Evolutionary conservation across 2,113 vertebrate species (phyloP), one percentile per base, ranked within the genome.

Genomic region (Lycocorax pyrrhopterus): DNA sequence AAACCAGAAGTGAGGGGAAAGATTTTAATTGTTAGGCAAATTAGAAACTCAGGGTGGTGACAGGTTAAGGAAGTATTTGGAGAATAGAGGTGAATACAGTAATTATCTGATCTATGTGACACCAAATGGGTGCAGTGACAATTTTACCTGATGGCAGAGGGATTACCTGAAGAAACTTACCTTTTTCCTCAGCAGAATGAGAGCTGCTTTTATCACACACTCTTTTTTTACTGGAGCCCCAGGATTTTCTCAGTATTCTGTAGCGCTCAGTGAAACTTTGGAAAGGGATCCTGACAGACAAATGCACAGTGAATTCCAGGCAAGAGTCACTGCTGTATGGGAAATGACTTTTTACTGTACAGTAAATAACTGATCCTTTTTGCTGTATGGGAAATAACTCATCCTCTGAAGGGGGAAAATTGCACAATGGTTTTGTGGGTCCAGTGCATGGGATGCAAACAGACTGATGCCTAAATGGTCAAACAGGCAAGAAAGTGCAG

Each of bases 241-340:
- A 3, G 49, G 97, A 88, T 96, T 89, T 97, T 41, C 94, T 89
- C 66, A 99, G 97, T 29, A 99, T 52, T 56, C 95, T 52, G 1
- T 99, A 99, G 53, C 99, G 98, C 39, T 98, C 98, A 25, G 98
- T 32, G 88, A 99, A 99, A 78, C 97, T 97, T 92, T 71, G 92
- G 81, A 99, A 98, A 53, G 99, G 98, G 95, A 99, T 98, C 96
- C 99, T 99, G 95, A 11, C 12, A 80, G 35, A 88, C 84, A 91
- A 94, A 95, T 1, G 20, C 12, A 30, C 47, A 93, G 62, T 64
- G 33, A 90, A 49, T 84, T 41, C 58, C 39, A 62, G 39, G 52
- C 29, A 60, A 11, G 58, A 16, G 20, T 6, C 33, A 37, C 5
- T 49, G 2, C 46, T 37, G 4, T 10, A 5, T 15, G 30, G 56